A percentile compares a stretch with the other conserved stretches of the same genome.
Evolutionary conservation across 2,797 vertebrate species (phyloP).

Genomic region (Phoeniculus purpureus): DNA sequence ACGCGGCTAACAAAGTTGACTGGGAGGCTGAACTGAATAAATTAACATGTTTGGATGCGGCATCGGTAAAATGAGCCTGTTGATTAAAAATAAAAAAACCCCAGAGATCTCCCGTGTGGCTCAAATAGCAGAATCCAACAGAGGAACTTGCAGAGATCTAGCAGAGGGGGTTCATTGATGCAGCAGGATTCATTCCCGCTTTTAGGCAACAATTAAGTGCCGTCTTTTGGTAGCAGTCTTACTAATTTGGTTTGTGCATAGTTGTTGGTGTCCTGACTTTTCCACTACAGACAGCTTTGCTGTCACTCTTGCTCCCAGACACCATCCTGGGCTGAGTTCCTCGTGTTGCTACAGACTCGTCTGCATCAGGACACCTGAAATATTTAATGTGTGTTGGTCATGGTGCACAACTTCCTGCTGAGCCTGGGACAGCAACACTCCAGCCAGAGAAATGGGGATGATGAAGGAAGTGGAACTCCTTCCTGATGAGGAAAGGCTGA

Average conservation of each 20-base stretch:
- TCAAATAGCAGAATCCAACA: not conserved
- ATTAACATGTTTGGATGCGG: constrained; percentile 11
- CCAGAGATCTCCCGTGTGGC: not conserved
- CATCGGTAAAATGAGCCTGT: not conserved
- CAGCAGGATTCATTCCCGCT: not conserved
- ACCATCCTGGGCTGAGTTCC: fast-evolving
- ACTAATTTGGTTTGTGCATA: not conserved
- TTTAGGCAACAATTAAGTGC: not conserved
- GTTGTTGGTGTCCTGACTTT: not conserved
- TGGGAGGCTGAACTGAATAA: not conserved
- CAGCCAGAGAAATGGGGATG: too few species aligned
- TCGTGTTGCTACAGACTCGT: not conserved
- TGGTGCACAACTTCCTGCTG: not conserved
- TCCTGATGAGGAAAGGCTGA: too few species aligned
- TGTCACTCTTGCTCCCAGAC: not conserved
- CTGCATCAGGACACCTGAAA: not conserved
- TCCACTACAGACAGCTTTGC: not conserved
- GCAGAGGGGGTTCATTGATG: not conserved
- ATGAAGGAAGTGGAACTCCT: too few species aligned
- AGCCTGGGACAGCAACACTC: not conserved
- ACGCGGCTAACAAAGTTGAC: constrained; percentile 47
- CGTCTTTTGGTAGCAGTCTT: not conserved
- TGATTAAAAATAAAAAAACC: not conserved
- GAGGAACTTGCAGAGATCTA: not conserved
- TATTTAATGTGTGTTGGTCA: not conserved